phyloP scores from a whole-genome alignment of 2,113 vertebrate species.

The Dunckerocampus dactyliophorus region DNA sequence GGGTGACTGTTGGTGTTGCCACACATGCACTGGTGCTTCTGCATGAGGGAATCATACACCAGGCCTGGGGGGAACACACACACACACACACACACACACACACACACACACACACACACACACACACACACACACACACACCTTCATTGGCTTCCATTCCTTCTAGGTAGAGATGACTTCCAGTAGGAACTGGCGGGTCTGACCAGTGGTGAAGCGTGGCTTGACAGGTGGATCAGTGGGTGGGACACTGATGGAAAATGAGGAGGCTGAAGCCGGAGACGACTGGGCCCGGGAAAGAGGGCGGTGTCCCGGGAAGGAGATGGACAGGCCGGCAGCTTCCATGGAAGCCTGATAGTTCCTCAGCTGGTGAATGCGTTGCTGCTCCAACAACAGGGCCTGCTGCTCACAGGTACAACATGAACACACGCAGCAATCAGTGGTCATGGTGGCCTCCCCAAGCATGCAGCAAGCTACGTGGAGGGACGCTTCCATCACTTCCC shows the following conservation, averaged over 20 bases:
- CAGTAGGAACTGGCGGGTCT: not conserved
- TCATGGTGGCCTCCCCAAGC: too few species aligned
- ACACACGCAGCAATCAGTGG: constrained; percentile 1
- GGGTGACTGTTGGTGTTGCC: constrained; percentile 96
- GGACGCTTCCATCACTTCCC: too few species aligned
- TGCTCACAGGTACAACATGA: constrained; percentile 49
- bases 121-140: not conserved
- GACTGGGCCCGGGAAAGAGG: constrained; percentile 94
- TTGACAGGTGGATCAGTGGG: constrained; percentile 80
- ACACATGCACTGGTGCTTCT: constrained; percentile 96
- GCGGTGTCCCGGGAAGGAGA: constrained; percentile 86
- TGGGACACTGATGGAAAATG: constrained; percentile 86
- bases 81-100: not conserved
- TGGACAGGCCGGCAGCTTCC: constrained; percentile 88
- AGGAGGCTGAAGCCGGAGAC: constrained; percentile 85
- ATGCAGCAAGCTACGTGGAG: too few species aligned
- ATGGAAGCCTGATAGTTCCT: constrained; percentile 94
- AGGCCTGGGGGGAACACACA: constrained; percentile 74
- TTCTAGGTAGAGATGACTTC: not conserved
- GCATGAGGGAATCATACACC: constrained; percentile 95
- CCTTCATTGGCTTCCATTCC: not conserved
- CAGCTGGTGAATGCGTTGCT: constrained; percentile 95
- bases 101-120: constrained; percentile 1
- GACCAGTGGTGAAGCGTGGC: constrained; percentile 94
- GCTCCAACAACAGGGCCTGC: constrained; percentile 93